Evolutionary conservation across 2,888 invertebrate species (phyloP), one percentile per base, ranked within the genome.

Genomic region (Adineta ricciae): DNA sequence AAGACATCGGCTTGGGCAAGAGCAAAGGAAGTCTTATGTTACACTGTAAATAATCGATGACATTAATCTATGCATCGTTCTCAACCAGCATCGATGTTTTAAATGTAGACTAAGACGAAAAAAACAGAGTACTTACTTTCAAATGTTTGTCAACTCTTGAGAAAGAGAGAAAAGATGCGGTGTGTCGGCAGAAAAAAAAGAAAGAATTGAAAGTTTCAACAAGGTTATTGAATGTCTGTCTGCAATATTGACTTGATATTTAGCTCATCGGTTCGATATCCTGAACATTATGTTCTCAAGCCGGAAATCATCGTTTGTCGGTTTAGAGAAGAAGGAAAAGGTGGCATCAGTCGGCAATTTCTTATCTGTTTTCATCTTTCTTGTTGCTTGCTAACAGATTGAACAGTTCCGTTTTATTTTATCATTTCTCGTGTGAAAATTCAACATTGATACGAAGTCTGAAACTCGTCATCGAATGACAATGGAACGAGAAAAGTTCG

Each of bases 251-350:
- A 64, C 64, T 64, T 64, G 64, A 64, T 64, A 64, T 64, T 64
- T 64, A 64, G 64, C 64, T 64, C 64, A 64, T 64, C 64, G 64
- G 64, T 64, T 64, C 64, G 64, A 64, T 64, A 64, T 64, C 64
- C 64, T 64, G 64, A 64, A 64, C 64, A 32, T 64, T 64, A 64
- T 64, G 64, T 64, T 64, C 64, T 64, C 64, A 32, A 64, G 64
- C 64, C 64, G 64, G 64, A 64, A 64, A 64, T 64, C 64, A 64
- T 64, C 64, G 14, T 64, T 64, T 64, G 64, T 64, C 32, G 64
- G 32, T 64, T 64, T 64, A 16, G 24, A 64, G 64, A 64, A 36
- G 19, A 32, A 32, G 19, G 32, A 64, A 32, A 36, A 64, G 64
- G 64, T 64, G 64, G 64, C 64, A 64, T 32, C 64, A 32, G 64